These are phyloP conservation scores for Euphonia xanthogaster DNA, from an alignment of 2,797 vertebrate genomes.

Conservation along the genomic window DNA sequence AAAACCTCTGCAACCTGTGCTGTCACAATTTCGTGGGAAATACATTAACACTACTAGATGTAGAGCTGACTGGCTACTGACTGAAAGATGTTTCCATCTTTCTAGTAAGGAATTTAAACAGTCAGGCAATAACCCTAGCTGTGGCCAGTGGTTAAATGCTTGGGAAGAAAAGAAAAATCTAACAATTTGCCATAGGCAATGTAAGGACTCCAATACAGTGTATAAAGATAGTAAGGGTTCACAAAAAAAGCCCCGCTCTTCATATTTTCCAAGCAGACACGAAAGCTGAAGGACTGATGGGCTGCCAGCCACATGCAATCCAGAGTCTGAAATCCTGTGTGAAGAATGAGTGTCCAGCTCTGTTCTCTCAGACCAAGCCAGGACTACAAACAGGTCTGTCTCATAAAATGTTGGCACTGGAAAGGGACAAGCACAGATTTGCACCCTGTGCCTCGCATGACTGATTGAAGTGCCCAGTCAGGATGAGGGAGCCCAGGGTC, in stretches of 20 bases:
- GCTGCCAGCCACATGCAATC: neutral
- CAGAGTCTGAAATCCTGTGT: neutral
- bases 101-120: neutral
- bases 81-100: neutral
- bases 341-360: neutral
- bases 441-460: neutral
- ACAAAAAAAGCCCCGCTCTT: neutral
- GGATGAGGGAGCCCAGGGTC: neutral
- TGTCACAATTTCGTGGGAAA: neutral
- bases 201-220: neutral
- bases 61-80: neutral
- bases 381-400: neutral
- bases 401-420: neutral
- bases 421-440: neutral
- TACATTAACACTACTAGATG: neutral
- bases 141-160: neutral
- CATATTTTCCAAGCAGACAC: neutral
- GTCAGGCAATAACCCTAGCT: neutral
- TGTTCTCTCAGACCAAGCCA: neutral
- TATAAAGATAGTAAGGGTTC: neutral
- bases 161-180: neutral
- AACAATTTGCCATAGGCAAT: neutral
- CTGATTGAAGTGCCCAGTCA: neutral
- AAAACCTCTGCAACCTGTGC: neutral
- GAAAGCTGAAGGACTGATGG: neutral